Conservation (phyloP, 35 echinoderm and acorn worm species). For the Eucidaris tribuloides region DNA sequence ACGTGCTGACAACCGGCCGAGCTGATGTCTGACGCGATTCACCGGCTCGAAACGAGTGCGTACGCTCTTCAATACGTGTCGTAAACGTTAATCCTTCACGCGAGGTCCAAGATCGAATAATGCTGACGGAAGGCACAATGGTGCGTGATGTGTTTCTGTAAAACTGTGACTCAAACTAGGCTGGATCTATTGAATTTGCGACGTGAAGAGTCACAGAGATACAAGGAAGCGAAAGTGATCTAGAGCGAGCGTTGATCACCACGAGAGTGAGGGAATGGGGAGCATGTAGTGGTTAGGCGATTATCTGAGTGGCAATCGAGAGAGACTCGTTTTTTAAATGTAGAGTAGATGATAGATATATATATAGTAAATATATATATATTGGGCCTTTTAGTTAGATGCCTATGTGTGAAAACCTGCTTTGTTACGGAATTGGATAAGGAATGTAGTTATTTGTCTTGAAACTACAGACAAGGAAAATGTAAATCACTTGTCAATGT, state of each 20-base stretch:
- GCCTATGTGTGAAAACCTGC: no score
- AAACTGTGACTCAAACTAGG: slow-evolving; percentile 88
- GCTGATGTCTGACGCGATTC: slow-evolving; percentile 89
- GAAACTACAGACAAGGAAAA: no score
- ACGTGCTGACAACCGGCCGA: slow-evolving; percentile 83
- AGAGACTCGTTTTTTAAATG: no score
- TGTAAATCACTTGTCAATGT: no score
- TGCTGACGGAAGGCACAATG: slow-evolving; percentile 95
- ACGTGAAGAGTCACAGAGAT: slow-evolving; percentile 89
- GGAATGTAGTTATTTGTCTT: no score
- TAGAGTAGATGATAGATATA: no score
- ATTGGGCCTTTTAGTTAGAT: no score
- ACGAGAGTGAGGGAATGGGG: slow-evolving; percentile 92
- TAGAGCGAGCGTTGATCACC: slow-evolving; percentile 90
- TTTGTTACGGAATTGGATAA: no score
- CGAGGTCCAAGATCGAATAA: slow-evolving; percentile 92
- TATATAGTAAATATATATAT: no score
- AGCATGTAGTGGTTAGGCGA: slow-evolving; percentile 18
- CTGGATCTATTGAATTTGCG: slow-evolving; percentile 98
- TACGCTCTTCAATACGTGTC: slow-evolving; percentile 81
- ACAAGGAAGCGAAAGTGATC: slow-evolving; percentile 96
- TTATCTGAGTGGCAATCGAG: slow-evolving; percentile 9
- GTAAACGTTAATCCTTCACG: slow-evolving; percentile 82
- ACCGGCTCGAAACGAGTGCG: slow-evolving; percentile 90
- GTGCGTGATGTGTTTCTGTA: slow-evolving; percentile 97